Evolutionary conservation across 1,140 invertebrate genomes (phyloP), one percentile per base, ranked within the genome.

Genomic region (Trissolcus basalis): DNA sequence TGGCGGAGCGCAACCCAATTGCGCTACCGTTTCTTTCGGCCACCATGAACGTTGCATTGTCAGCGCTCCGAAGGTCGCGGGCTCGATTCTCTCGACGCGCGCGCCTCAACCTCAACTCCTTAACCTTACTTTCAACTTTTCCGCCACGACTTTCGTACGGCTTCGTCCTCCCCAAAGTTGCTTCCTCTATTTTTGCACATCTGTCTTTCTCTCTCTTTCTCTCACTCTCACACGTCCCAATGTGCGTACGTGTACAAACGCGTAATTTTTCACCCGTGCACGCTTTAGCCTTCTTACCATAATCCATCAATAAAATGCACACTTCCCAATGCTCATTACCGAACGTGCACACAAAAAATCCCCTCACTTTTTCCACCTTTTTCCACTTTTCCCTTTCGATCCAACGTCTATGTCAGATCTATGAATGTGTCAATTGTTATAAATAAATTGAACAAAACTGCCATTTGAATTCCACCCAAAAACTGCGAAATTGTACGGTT

Each of bases 1-100:
- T 49, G 8, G 5, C 2, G 7, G 19, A 27, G 19, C 19, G 19
- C 19, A 27, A 27, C 19, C 19, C 19, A 27, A 6, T 27, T 27
- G 19, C 6, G 19, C 19, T 27, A 27, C 19, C 6, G 6, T 27
- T 27, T 27, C 6, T 1, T n/a, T 48, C 35, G 55, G 67, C 56
- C 56, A 54, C 51, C 61, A 48, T 51, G 45, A 54, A 65, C 71
- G 39, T 55, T 58, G 59, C 56, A 47, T 63, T 63, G 64, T 75
- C 64, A 68, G 45, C 33, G 47, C 48, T 44, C 32, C 43, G 61
- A 54, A 65, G 50, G 55, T 67, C 71, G 56, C 56, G 13, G 48
- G n/a, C n/a, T 32, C 13, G 4, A 47, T 32, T 39, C 2, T 33
- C 6, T 1, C 35, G 11, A 32, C 39, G 33, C 32, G 16, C 39